Percentiles rank a stretch among this genome's conserved stretches.
phyloP scores from a whole-genome alignment of 2,113 vertebrate species.

The Sisor rabdophorus region DNA sequence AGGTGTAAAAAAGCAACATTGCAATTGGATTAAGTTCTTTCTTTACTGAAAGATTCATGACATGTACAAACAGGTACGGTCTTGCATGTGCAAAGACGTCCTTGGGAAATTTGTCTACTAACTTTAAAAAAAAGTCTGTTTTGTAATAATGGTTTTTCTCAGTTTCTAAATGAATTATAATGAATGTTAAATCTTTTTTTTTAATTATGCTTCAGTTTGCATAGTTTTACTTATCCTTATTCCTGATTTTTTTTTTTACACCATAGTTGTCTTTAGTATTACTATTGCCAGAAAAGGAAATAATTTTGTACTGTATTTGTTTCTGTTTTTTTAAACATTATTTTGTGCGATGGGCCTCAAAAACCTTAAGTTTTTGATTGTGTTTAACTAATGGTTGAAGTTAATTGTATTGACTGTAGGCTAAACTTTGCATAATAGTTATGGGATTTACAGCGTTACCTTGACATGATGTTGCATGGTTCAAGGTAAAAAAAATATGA shows the following conservation, averaged over 20 bases:
- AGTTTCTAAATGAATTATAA: conserved; percentile 62
- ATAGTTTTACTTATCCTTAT: conserved; percentile 68
- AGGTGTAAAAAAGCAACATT: conserved; percentile 59
- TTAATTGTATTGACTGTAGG: neutral
- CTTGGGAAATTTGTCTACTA: conserved; percentile 99
- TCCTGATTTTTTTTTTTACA: conserved; percentile 81
- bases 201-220: conserved; percentile 54
- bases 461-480: neutral
- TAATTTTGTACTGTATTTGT: conserved; percentile 10
- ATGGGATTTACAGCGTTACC: neutral
- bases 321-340: neutral
- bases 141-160: conserved; percentile 81
- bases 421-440: neutral
- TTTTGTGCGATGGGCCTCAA: neutral
- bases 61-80: conserved; percentile 79
- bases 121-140: conserved; percentile 91
- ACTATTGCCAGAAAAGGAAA: conserved; percentile 7
- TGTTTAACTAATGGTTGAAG: neutral
- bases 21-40: conserved; percentile 74
- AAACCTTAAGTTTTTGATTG: neutral
- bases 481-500: too few relatives aligned
- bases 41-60: conserved; percentile 34
- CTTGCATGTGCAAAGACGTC: conserved; percentile 88
- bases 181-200: conserved; percentile 79
- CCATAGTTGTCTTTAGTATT: conserved; percentile 4